Evolutionary conservation across 2,113 vertebrate species (phyloP).

Genomic region (Bubo scandiacus): DNA sequence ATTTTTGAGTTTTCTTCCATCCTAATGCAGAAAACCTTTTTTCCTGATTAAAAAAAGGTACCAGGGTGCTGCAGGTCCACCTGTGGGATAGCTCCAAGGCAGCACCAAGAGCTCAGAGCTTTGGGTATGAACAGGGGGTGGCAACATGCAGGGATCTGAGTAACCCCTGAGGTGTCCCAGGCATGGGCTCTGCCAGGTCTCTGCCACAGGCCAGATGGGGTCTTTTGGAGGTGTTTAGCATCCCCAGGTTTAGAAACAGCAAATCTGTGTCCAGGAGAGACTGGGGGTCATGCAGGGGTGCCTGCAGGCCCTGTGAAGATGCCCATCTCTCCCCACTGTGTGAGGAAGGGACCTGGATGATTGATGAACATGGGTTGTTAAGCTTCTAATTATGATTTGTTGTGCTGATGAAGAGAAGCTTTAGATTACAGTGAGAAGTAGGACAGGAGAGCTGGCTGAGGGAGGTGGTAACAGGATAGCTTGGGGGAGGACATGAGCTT

Average conservation of each 20-base stretch:
- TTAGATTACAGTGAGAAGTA: neutral
- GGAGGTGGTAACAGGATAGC: neutral
- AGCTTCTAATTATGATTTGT: neutral
- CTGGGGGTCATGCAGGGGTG: neutral
- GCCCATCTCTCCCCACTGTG: accelerated
- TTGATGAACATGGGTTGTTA: neutral
- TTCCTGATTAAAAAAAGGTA: neutral
- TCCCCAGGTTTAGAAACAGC: neutral
- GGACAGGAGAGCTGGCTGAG: neutral
- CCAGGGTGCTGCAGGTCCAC: neutral
- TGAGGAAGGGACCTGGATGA: neutral
- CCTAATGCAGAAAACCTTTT: neutral
- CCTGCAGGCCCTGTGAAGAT: neutral
- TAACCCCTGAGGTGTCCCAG: neutral
- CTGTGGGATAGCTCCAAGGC: neutral
- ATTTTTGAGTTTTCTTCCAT: neutral
- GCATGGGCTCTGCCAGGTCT: accelerated
- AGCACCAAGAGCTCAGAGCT: neutral
- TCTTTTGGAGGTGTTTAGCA: neutral
- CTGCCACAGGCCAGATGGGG: neutral
- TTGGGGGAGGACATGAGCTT: neutral
- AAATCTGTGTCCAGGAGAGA: neutral
- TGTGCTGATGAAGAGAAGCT: neutral
- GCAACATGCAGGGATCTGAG: neutral
- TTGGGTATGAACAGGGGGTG: neutral